These are phyloP conservation scores for Thinocorus orbignyianus DNA, from an alignment of 2,113 vertebrate species.

Conservation along the genomic window DNA sequence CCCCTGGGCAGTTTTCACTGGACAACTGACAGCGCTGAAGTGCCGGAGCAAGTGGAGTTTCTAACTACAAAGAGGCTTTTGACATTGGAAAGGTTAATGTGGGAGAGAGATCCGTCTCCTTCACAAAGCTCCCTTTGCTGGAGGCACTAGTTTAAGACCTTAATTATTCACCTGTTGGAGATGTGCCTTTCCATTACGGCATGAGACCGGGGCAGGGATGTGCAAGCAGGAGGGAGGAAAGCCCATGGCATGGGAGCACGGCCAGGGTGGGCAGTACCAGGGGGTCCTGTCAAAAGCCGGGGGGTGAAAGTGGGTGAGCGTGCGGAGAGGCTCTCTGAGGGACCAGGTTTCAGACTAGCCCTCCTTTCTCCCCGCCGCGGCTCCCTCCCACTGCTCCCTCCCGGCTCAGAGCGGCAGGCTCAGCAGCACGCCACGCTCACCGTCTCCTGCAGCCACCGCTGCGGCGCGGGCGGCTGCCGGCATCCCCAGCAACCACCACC, in stretches of 20 bases:
- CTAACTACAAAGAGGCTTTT: conserved; percentile 41
- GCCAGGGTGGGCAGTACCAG: accelerated
- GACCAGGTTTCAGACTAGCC: neutral
- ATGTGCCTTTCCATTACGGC: conserved; percentile 32
- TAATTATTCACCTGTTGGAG: conserved; percentile 68
- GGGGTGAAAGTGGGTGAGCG: neutral
- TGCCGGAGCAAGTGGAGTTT: neutral
- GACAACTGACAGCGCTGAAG: neutral
- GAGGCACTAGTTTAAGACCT: conserved; percentile 11
- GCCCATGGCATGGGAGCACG: accelerated
- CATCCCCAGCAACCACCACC: neutral
- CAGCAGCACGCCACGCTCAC: neutral
- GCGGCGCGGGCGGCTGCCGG: neutral
- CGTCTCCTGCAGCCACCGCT: neutral
- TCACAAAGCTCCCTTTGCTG: conserved; percentile 58
- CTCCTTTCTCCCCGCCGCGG: accelerated
- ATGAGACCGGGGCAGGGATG: neutral
- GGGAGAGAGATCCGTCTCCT: conserved; percentile 10
- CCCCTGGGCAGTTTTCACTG: neutral
- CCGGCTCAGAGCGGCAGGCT: neutral
- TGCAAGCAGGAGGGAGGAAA: neutral
- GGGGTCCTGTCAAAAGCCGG: neutral
- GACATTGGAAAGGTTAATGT: conserved; percentile 64
- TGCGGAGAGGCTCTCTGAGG: accelerated
- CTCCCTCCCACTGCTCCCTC: neutral